These are phyloP conservation scores for Cromileptes altivelis DNA, from an alignment of 2,113 vertebrate species.

Conservation along the genomic window DNA sequence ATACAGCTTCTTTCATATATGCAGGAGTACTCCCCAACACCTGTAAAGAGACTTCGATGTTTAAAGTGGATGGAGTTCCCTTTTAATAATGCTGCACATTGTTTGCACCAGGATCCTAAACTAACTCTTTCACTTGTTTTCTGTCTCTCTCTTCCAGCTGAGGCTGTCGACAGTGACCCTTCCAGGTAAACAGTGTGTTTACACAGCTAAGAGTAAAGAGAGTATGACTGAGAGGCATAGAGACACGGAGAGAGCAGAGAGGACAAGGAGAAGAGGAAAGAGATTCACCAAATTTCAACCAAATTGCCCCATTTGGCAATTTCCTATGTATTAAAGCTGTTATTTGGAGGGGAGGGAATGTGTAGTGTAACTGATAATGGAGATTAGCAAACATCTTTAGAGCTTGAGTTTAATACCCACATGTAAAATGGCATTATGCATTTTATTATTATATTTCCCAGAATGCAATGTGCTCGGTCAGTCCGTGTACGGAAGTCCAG, in stretches of 20 bases:
- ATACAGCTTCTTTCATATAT: neutral
- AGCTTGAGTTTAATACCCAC: conserved; percentile 9
- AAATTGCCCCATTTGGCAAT: conserved; percentile 5
- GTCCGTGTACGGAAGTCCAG: conserved; percentile 84
- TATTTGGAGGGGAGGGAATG: neutral
- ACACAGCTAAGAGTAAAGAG: conserved; percentile 21
- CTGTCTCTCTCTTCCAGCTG: conserved; percentile 75
- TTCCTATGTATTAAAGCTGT: neutral
- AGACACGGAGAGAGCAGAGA: conserved; percentile 67
- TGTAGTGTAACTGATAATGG: neutral
- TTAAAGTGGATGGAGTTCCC: neutral
- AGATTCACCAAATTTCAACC: neutral
- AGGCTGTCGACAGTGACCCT: conserved; percentile 86
- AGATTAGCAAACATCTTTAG: neutral
- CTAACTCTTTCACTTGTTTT: conserved; percentile 20
- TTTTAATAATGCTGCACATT: neutral
- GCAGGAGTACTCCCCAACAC: neutral
- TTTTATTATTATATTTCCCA: conserved; percentile 84
- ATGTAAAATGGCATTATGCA: conserved; percentile 43
- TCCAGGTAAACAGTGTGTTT: conserved; percentile 80
- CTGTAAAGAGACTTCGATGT: neutral
- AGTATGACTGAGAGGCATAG: conserved; percentile 51
- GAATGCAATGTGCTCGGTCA: conserved; percentile 84
- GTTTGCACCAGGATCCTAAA: neutral
- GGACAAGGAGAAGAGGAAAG: conserved; percentile 36